phyloP scores from a whole-genome alignment of 2,113 vertebrate genomes.

The Cryptotis parvus region DNA sequence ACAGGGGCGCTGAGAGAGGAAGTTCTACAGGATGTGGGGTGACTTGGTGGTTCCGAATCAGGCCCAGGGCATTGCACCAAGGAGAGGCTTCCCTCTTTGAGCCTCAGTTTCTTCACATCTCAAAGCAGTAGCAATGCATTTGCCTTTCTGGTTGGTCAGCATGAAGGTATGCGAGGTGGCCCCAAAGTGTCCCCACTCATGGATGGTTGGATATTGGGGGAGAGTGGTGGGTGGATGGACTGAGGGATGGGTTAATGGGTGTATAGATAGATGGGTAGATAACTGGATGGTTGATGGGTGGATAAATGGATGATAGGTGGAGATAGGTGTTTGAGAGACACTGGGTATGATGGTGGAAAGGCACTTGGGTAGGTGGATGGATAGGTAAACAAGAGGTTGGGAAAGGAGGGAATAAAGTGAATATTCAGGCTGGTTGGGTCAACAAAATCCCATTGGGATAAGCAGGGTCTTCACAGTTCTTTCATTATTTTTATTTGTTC shows the following conservation, averaged over 20 bases:
- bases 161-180: neutral
- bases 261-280: neutral
- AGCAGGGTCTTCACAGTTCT: neutral
- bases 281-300: too few relatives aligned
- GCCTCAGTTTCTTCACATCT: neutral
- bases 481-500: slow-evolving; percentile 4
- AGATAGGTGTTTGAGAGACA: neutral
- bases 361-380: neutral
- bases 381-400: neutral
- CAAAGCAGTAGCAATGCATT: neutral
- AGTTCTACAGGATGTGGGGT: neutral
- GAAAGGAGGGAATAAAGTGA: neutral
- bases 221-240: neutral
- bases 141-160: neutral
- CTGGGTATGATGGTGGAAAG: neutral
- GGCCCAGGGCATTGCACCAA: neutral
- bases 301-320: too few relatives aligned
- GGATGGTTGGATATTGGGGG: neutral
- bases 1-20: neutral
- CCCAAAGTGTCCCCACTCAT: neutral
- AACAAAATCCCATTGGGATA: slow-evolving; percentile 13
- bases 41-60: neutral
- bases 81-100: neutral
- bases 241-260: neutral
- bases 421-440: neutral